Evolutionary conservation across 2,797 vertebrate genomes (phyloP).

Genomic region (Anguilla obscura): DNA sequence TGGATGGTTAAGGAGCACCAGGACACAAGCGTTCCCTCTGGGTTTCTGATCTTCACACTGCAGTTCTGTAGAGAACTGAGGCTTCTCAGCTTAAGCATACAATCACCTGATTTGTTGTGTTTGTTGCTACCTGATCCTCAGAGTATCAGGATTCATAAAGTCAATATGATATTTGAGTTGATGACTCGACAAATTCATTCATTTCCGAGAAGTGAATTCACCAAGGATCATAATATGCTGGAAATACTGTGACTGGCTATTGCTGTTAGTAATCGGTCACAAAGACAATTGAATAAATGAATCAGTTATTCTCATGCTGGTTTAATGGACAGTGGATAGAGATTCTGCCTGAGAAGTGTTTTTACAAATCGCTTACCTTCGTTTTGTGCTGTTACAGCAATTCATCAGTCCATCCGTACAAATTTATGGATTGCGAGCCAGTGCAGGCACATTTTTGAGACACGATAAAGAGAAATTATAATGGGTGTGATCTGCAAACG

Average conservation of each 20-base stretch:
- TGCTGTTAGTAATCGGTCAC: not conserved
- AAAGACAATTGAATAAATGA: not conserved
- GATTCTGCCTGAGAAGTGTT: not conserved
- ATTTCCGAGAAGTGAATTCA: too few relatives aligned
- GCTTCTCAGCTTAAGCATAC: not conserved
- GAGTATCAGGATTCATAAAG: not conserved
- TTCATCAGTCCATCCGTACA: not conserved
- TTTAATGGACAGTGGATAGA: not conserved
- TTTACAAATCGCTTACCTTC: not conserved
- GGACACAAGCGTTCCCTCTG: not conserved
- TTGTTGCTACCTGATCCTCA: not conserved
- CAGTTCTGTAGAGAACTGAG: not conserved
- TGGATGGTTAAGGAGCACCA: not conserved
- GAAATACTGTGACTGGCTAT: too few relatives aligned
- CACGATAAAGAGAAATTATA: not conserved
- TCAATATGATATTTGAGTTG: too few relatives aligned
- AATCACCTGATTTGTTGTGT: not conserved
- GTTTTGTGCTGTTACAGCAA: not conserved
- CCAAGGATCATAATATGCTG: too few relatives aligned
- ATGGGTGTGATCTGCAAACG: slow-evolving; percentile 1
- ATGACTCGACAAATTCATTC: too few relatives aligned
- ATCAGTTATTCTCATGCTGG: not conserved
- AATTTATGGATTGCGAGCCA: not conserved
- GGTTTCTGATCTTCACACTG: not conserved
- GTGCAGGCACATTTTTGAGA: not conserved